Evolutionary conservation across 2,888 invertebrate species (phyloP), one percentile per base, ranked within the genome.

Genomic region (Petrophora chlorosata): DNA sequence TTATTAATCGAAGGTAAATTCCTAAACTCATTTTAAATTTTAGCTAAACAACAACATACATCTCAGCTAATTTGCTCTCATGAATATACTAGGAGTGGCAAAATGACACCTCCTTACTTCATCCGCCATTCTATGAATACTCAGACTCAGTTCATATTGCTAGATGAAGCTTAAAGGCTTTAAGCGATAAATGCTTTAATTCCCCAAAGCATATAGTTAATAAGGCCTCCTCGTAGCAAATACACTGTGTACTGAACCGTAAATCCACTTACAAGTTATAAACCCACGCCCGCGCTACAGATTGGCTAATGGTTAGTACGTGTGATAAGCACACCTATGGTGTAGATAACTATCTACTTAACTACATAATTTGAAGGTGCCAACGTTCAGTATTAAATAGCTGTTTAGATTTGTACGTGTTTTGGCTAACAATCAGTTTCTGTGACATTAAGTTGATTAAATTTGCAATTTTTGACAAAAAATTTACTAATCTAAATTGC

Each of bases 41-140:
- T n/a, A n/a, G n/a, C n/a, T n/a, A n/a, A n/a, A n/a, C n/a, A n/a
- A 16, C 23, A 14, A 14, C 12, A 19, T 17, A 10, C n/a, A n/a
- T 22, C 22, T 13, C 7, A 9, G 70, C 64, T 59, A 69, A 73
- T 73, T 76, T 72, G 72, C 73, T 70, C 65, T 63, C 62, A 71
- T 67, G 71, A 76, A 68, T 74, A 69, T 64, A 55, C 60, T 67
- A 73, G 73, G 76, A 74, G 73, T 70, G 51, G 53, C 67, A 61
- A 74, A 76, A 76, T 76, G 71, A 76, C 72, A 74, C 65, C 57
- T 65, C 65, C 67, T 61, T 67, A n/a, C n/a, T n/a, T n/a, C n/a
- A n/a, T n/a, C n/a, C n/a, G n/a, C n/a, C n/a, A n/a, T n/a, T 63
- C 63, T 65, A 79, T 81, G 78, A 81, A 82, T 82, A 83, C 82